Evolutionary conservation across 2,888 invertebrate genomes (phyloP), one percentile per base, ranked within the genome.

Genomic region (Opisthograptis luteolata): DNA sequence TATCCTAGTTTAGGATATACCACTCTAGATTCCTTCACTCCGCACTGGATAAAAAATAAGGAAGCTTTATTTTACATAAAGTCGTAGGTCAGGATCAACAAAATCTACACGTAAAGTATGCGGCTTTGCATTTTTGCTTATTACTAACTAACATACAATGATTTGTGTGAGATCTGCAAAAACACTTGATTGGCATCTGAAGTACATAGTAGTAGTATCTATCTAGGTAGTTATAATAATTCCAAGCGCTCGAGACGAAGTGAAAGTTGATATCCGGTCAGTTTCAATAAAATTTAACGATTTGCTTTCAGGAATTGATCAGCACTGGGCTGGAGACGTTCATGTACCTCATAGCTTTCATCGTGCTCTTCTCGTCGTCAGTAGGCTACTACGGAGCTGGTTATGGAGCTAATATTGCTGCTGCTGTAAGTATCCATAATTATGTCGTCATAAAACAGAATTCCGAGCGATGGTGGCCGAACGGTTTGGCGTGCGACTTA

Each of bases 361-460:
- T 97, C 62, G 93, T 95, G 14, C 94, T 97, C 76, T 91, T 97
- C 63, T 92, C 94, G 0, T 87, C 91, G 12, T 93, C 94, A 2
- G 84, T 89, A 3, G 60, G 64, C 2, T 65, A 66, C 54, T 79
- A 82, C 59, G 61, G 66, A 3, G 32, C 62, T 2, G 73, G 66
- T 5, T 80, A 84, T 9, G 93, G 91, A 19, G 82, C 92, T 28
- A 95, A 96, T 72, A 92, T 96, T 39, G 93, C 95, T 8, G 96
- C 95, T 55, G 97, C 95, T 74, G 96, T 96, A 86, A 93, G 94
- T 92, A 40, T n/a, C n/a, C n/a, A n/a, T n/a, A n/a, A n/a, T n/a
- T n/a, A n/a, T n/a, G n/a, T n/a, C n/a, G n/a, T n/a, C n/a, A n/a
- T n/a, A n/a, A n/a, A n/a, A n/a, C n/a, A n/a, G n/a, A n/a, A n/a